Percentiles rank a stretch among this genome's conserved stretches.
phyloP scores from a whole-genome alignment of 2,797 vertebrate species.

The Miichthys miiuy region DNA sequence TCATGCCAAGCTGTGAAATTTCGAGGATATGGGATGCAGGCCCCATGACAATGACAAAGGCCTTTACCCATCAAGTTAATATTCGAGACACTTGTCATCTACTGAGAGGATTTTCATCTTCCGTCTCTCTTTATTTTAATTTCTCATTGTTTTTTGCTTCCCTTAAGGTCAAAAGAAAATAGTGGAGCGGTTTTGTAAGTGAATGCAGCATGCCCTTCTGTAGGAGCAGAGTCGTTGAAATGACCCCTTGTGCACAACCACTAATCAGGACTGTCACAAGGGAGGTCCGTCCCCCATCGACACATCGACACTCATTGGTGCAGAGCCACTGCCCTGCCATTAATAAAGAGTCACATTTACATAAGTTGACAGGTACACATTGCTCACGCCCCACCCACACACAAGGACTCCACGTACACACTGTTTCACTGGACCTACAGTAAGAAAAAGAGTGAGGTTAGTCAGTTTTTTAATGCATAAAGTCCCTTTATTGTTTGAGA shows the following conservation, averaged over 20 bases:
- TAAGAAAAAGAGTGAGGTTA: neutral
- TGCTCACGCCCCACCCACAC: slow-evolving; percentile 44
- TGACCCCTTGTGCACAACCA: slow-evolving; percentile 43
- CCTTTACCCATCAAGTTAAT: neutral
- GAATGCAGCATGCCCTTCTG: slow-evolving; percentile 47
- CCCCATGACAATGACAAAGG: neutral
- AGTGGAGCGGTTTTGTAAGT: slow-evolving; percentile 41
- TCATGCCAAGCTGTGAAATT: slow-evolving; percentile 9
- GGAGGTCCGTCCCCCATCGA: slow-evolving; percentile 67
- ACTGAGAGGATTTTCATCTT: neutral
- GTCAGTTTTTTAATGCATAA: slow-evolving; percentile 1
- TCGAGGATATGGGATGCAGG: neutral
- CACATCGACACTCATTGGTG: slow-evolving; percentile 68
- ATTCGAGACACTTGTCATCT: neutral
- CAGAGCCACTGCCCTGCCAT: slow-evolving; percentile 64
- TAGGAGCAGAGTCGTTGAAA: slow-evolving; percentile 27
- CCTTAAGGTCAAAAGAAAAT: slow-evolving; percentile 40
- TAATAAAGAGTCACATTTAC: slow-evolving; percentile 75
- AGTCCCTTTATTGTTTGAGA: slow-evolving; percentile 13
- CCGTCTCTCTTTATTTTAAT: neutral
- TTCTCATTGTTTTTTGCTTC: neutral
- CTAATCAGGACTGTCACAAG: slow-evolving; percentile 73
- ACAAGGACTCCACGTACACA: slow-evolving; percentile 47
- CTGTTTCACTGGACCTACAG: neutral
- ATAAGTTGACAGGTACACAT: slow-evolving; percentile 70